Percentiles rank a stretch among this genome's conserved stretches.
Evolutionary conservation across 2,113 vertebrate genomes (phyloP).

Genomic region (Aptenodytes patagonicus): DNA sequence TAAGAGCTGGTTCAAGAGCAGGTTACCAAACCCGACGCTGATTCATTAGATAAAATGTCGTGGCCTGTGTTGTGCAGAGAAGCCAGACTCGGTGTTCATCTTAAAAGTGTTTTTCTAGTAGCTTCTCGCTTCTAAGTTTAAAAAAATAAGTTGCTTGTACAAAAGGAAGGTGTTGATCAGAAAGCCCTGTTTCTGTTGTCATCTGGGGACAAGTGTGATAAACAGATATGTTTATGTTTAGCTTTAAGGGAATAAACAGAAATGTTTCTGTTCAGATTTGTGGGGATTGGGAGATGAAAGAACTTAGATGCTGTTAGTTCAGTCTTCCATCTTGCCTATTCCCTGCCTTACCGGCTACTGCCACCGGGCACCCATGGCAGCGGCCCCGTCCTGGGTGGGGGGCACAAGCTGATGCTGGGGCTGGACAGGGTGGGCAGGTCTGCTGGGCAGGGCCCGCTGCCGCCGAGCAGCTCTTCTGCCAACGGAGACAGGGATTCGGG

Average conservation of each 20-base stretch:
- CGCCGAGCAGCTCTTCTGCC: not conserved
- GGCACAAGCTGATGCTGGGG: not conserved
- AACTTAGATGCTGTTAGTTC: not conserved
- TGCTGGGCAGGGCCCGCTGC: not conserved
- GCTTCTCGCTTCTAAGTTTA: not conserved
- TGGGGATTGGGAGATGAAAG: not conserved
- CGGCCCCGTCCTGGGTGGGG: too few relatives aligned
- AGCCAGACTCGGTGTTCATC: not conserved
- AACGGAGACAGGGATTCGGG: accelerated
- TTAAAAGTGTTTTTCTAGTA: not conserved
- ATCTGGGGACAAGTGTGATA: not conserved
- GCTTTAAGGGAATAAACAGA: not conserved
- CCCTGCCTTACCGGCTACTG: not conserved
- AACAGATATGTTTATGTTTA: not conserved
- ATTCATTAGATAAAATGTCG: not conserved
- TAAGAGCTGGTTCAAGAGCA: not conserved
- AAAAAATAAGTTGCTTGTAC: not conserved
- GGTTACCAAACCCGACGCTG: accelerated
- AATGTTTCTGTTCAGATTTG: not conserved
- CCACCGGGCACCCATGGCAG: accelerated
- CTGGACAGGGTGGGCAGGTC: not conserved
- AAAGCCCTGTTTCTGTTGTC: not conserved
- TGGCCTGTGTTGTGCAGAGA: not conserved
- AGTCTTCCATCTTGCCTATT: not conserved
- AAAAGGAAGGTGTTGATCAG: not conserved